phyloP scores from a whole-genome alignment of 2,888 invertebrate genomes.

The Ditula angustiorana region DNA sequence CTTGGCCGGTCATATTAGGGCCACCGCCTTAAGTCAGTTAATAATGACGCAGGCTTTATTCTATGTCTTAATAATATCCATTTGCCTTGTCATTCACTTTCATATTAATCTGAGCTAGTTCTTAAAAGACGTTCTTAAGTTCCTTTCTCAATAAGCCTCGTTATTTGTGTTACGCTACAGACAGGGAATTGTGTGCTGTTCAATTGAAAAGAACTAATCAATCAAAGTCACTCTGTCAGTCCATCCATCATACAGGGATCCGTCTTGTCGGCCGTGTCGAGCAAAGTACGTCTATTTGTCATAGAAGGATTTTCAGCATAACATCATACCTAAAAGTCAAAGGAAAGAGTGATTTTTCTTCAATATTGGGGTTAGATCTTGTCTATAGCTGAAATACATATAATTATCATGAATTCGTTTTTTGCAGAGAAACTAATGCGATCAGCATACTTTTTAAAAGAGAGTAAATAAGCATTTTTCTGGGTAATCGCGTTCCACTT shows the following conservation, averaged over 20 bases:
- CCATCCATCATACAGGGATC: slow-evolving; percentile 33
- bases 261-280: slow-evolving; percentile 28
- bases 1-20: too few relatives aligned
- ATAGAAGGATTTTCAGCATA: slow-evolving; percentile 22
- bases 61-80: too few relatives aligned
- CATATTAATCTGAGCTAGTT: not conserved
- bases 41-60: too few relatives aligned
- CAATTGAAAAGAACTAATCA: slow-evolving; percentile 37
- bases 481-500: too few relatives aligned
- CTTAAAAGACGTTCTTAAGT: not conserved
- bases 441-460: too few relatives aligned
- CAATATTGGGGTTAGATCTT: not conserved
- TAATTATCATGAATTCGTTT: too few relatives aligned
- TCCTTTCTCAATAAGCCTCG: slow-evolving; percentile 2
- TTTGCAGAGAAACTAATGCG: too few relatives aligned
- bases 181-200: slow-evolving; percentile 11
- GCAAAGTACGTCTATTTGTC: slow-evolving; percentile 34
- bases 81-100: not conserved
- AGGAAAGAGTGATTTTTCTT: not conserved
- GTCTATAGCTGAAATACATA: too few relatives aligned
- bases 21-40: too few relatives aligned
- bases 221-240: slow-evolving; percentile 36
- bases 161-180: slow-evolving; percentile 2
- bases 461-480: too few relatives aligned
- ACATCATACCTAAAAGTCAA: slow-evolving; percentile 18